Evolutionary conservation across 2,113 vertebrate species (phyloP).

Genomic region (Eudyptes chrysolophus): DNA sequence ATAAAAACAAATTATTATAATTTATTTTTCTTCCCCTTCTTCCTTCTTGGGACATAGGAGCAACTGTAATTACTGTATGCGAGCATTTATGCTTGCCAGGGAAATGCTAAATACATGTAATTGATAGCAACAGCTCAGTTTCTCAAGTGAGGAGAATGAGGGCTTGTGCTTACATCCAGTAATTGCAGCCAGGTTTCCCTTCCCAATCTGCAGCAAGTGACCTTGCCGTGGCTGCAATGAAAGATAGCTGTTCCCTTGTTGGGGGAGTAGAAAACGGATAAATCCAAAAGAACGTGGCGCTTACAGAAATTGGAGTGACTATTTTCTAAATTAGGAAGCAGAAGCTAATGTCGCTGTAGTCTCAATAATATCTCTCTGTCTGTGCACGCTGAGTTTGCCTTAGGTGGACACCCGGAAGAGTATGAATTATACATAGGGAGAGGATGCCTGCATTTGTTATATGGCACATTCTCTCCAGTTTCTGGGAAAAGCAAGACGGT

Average conservation of each 20-base stretch:
- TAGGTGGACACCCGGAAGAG: too few species aligned
- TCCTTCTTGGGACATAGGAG: neutral
- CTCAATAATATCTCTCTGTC: neutral
- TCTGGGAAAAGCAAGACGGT: neutral
- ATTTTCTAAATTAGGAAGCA: neutral
- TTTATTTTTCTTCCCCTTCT: neutral
- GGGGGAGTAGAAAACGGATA: neutral
- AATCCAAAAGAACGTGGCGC: neutral
- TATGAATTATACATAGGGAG: neutral
- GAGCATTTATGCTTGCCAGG: neutral
- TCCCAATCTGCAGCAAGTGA: neutral
- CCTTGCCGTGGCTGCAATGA: neutral
- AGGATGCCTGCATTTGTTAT: neutral
- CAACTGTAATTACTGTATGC: conserved; percentile 27
- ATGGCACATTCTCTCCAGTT: neutral
- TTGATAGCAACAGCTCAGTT: conserved; percentile 9
- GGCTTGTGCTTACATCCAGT: neutral
- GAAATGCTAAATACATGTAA: conserved; percentile 16
- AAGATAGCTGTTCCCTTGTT: neutral
- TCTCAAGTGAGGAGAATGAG: neutral
- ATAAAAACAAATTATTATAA: neutral
- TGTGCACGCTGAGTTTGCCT: neutral
- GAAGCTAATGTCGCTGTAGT: rapidly evolving
- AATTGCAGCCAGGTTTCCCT: neutral
- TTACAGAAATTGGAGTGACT: rapidly evolving